phyloP scores from a whole-genome alignment of 2,888 invertebrate genomes.

The Leucophenga maculata region DNA sequence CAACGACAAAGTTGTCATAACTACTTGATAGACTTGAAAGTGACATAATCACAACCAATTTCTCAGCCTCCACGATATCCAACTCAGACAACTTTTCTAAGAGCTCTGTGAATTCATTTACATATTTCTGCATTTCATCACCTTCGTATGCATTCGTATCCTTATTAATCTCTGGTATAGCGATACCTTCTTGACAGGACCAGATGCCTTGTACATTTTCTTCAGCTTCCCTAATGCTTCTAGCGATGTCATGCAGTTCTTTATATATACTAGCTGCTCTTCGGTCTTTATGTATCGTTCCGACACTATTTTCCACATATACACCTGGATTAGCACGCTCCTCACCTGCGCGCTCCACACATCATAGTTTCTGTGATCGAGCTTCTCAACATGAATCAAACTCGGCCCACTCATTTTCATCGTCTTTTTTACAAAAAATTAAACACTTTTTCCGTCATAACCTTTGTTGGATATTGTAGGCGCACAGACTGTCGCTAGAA shows the following conservation, averaged over 20 bases:
- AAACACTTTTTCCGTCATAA: background rate
- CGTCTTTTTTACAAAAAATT: background rate
- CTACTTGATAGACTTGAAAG: constrained; percentile 26
- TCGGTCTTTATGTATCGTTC: background rate
- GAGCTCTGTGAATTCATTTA: constrained; percentile 17
- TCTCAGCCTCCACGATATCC: constrained; percentile 15
- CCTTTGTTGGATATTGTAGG: background rate
- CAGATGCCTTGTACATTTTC: constrained; percentile 29
- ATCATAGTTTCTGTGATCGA: constrained; percentile 31
- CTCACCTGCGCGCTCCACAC: constrained; percentile 34
- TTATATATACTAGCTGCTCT: constrained; percentile 15
- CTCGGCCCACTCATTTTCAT: background rate
- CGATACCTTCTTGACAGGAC: constrained; percentile 33
- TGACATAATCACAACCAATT: constrained; percentile 29
- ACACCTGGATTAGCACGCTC: constrained; percentile 27
- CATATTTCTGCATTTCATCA: constrained; percentile 9
- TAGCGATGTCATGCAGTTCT: constrained; percentile 28
- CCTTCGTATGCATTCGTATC: constrained; percentile 6
- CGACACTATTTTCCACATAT: background rate
- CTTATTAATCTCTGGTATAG: constrained; percentile 25
- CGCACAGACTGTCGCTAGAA: background rate
- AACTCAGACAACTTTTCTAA: constrained; percentile 23
- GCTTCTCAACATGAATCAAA: constrained; percentile 26
- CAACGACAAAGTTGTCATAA: constrained; percentile 25
- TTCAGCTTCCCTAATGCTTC: constrained; percentile 30